A percentile compares a stretch with the other conserved stretches of the same genome.
Evolutionary conservation across 2,113 vertebrate genomes (phyloP).

Genomic region (Bagarius yarrelli): DNA sequence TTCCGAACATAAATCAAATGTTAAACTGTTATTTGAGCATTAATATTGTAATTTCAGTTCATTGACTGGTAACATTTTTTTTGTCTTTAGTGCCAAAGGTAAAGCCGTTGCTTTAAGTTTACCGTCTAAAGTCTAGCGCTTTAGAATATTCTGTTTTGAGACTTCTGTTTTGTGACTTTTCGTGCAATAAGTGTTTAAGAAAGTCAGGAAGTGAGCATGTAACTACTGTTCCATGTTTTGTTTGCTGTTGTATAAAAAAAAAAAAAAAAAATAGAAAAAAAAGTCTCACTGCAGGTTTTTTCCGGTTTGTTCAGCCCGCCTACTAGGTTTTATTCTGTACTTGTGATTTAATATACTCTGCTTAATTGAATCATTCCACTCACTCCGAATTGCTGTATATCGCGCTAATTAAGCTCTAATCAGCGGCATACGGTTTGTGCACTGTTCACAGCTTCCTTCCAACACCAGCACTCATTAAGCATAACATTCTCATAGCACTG

Average conservation of each 20-base stretch:
- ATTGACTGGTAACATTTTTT: neutral
- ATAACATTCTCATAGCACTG: neutral
- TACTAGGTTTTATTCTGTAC: neutral
- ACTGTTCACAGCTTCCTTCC: constrained; percentile 19
- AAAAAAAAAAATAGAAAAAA: neutral
- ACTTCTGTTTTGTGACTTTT: neutral
- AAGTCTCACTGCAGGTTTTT: neutral
- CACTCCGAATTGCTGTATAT: neutral
- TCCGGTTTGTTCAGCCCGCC: neutral
- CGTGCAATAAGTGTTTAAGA: neutral
- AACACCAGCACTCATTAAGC: constrained; percentile 21
- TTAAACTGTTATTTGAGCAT: neutral
- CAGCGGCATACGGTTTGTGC: neutral
- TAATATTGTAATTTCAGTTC: neutral
- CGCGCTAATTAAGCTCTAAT: constrained; percentile 29
- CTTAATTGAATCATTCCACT: neutral
- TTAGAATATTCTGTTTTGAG: neutral
- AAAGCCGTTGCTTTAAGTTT: neutral
- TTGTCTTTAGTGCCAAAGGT: neutral
- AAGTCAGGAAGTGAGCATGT: neutral
- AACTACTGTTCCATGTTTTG: neutral
- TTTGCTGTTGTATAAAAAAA: neutral
- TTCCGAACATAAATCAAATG: neutral
- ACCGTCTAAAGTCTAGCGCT: neutral
- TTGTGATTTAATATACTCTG: neutral